These are phyloP conservation scores for Jacana jacana DNA, from an alignment of 2,113 vertebrate genomes.

Conservation along the genomic window DNA sequence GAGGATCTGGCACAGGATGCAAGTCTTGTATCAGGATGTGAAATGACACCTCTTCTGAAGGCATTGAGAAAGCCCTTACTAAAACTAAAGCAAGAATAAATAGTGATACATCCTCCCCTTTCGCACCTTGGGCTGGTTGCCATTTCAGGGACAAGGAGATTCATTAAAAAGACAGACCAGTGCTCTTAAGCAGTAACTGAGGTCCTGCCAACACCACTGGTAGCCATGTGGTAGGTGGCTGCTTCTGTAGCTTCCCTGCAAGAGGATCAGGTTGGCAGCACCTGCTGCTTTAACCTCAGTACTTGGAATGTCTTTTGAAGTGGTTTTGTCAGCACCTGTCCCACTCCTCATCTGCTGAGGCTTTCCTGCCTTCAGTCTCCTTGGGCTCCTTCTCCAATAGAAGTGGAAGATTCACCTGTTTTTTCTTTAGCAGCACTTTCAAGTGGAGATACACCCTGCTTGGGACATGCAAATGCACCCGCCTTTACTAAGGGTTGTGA, in stretches of 20 bases:
- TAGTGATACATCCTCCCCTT: neutral
- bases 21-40: neutral
- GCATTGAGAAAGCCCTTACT: neutral
- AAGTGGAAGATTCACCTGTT: neutral
- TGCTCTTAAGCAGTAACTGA: neutral
- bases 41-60: neutral
- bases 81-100: neutral
- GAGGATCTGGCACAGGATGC: neutral
- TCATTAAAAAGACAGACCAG: neutral
- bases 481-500: neutral
- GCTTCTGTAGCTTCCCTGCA: neutral
- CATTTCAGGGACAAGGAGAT: neutral
- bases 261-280: conserved; percentile 42
- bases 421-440: neutral
- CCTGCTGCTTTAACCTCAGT: conserved; percentile 40
- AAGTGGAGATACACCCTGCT: neutral
- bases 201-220: neutral
- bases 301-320: conserved; percentile 22
- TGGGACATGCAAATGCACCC: neutral
- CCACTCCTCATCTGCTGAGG: neutral
- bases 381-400: neutral
- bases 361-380: neutral
- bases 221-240: neutral
- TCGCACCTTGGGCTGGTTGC: neutral
- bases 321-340: neutral